These are phyloP conservation scores for Clarias laeviceps DNA, from an alignment of 2,797 vertebrate genomes.

Conservation along the genomic window DNA sequence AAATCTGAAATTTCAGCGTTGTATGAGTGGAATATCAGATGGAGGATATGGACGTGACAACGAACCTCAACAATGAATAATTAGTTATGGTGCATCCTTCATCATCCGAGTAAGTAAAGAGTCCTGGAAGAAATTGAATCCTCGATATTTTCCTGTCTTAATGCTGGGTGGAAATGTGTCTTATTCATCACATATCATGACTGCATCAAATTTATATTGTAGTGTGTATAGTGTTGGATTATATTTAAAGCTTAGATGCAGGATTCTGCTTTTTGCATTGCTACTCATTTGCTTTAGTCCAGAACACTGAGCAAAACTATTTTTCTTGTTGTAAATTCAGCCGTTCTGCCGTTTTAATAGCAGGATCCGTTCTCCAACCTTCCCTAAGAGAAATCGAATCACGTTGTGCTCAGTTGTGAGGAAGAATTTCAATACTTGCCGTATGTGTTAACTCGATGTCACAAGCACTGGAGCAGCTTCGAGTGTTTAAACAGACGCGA, in stretches of 20 bases:
- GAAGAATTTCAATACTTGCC: conserved; percentile 23
- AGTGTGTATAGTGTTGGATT: not conserved
- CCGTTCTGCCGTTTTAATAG: conserved; percentile 9
- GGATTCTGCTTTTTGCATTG: not conserved
- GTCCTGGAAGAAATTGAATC: not conserved
- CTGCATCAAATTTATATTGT: not conserved
- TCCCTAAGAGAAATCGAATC: conserved; percentile 27
- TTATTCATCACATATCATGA: not conserved
- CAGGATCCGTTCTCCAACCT: conserved; percentile 20
- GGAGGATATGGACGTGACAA: conserved; percentile 22
- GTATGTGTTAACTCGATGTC: conserved; percentile 6
- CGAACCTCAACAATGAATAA: conserved; percentile 33
- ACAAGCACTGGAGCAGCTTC: conserved; percentile 2
- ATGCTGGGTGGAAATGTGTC: not conserved
- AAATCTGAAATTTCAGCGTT: conserved; percentile 10
- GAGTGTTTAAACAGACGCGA: conserved; percentile 6
- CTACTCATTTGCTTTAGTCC: not conserved
- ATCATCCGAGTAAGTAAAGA: conserved; percentile 49
- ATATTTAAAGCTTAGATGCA: not conserved
- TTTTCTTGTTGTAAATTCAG: not conserved
- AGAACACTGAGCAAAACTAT: not conserved
- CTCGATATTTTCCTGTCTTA: not conserved
- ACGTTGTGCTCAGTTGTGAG: conserved; percentile 26
- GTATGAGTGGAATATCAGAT: conserved; percentile 26
- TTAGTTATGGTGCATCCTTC: conserved; percentile 37